These are phyloP conservation scores for Agrochola macilenta DNA, from an alignment of 2,888 invertebrate genomes.

Conservation along the genomic window DNA sequence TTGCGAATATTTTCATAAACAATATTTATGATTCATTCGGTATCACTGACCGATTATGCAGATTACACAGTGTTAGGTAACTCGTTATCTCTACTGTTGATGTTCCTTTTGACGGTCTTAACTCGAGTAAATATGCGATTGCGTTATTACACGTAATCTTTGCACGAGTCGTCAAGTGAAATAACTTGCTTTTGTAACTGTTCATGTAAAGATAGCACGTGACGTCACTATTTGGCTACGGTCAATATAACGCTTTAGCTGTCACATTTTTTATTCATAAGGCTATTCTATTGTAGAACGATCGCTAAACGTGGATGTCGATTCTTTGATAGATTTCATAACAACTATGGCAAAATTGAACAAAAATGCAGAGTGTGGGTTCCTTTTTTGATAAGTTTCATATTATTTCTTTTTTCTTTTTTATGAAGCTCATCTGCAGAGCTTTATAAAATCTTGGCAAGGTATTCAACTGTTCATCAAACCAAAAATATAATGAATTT, in stretches of 20 bases:
- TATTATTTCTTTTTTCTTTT: neutral
- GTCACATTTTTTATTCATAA: constrained; percentile 14
- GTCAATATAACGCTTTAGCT: constrained; percentile 17
- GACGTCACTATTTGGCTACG: constrained; percentile 48
- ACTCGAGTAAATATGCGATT: constrained; percentile 62
- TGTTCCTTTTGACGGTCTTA: constrained; percentile 59
- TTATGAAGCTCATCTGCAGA: neutral
- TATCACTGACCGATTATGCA: constrained; percentile 71
- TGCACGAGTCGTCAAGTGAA: constrained; percentile 56
- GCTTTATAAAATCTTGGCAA: neutral
- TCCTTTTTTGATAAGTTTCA: no score
- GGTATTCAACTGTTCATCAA: neutral
- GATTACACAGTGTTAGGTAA: constrained; percentile 68
- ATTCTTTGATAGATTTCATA: constrained; percentile 12
- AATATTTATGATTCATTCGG: constrained; percentile 59
- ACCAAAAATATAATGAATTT: neutral
- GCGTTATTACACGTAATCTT: constrained; percentile 65
- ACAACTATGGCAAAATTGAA: neutral
- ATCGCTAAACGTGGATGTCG: neutral
- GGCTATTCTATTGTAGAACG: constrained; percentile 2
- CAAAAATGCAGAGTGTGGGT: neutral
- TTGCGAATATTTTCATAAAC: constrained; percentile 47
- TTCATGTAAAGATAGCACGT: constrained; percentile 39
- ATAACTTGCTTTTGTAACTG: constrained; percentile 55
- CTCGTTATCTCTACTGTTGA: constrained; percentile 58